Evolutionary conservation across 2,797 vertebrate genomes (phyloP).

Genomic region (Varecia variegata): DNA sequence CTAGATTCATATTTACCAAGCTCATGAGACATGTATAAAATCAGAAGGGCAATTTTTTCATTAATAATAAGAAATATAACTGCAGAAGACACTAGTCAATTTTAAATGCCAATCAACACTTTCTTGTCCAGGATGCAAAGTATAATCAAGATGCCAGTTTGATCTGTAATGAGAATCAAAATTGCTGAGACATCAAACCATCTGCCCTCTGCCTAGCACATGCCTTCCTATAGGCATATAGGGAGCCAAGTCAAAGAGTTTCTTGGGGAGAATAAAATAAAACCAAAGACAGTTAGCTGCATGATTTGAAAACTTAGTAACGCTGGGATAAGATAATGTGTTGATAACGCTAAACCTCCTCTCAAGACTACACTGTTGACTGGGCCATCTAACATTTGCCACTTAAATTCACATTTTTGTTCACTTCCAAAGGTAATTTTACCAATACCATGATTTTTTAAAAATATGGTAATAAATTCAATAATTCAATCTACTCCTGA

Average conservation of each 20-base stretch:
- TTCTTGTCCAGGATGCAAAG: background rate
- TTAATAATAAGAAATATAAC: constrained; percentile 12
- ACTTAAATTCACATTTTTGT: background rate
- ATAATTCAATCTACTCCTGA: constrained; percentile 3
- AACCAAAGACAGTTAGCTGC: background rate
- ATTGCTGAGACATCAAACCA: constrained; percentile 35
- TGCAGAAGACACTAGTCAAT: background rate
- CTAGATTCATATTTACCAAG: background rate
- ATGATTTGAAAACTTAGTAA: constrained; percentile 31
- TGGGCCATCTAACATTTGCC: background rate
- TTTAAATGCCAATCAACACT: constrained; percentile 25
- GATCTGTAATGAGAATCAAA: constrained; percentile 35
- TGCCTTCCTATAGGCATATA: background rate
- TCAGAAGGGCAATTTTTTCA: background rate
- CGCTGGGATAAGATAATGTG: background rate
- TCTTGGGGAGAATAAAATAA: constrained; percentile 8
- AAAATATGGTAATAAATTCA: background rate
- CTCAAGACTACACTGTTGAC: background rate
- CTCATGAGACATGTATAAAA: background rate
- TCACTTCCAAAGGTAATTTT: background rate
- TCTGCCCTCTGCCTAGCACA: background rate
- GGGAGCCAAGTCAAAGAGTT: background rate
- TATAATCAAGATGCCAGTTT: constrained; percentile 4
- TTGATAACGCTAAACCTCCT: background rate
- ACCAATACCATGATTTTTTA: background rate